These are phyloP conservation scores for Malthinus flaveolus DNA, from an alignment of 2,888 invertebrate species.

Conservation along the genomic window DNA sequence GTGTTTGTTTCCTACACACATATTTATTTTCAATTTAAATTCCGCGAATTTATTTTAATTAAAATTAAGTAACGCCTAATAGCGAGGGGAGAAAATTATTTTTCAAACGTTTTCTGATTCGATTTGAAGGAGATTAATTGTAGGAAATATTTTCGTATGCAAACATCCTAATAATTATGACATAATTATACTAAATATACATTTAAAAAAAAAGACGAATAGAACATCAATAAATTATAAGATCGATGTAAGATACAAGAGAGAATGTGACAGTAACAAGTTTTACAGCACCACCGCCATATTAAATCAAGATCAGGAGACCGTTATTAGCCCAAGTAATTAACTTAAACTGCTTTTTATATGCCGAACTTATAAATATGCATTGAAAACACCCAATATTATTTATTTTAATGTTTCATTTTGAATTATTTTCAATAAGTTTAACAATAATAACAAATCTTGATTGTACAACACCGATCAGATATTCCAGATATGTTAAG, in stretches of 20 bases:
- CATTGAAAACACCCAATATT: constrained; percentile 19
- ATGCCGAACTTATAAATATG: constrained; percentile 37
- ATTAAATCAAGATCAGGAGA: constrained; percentile 39
- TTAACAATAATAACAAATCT: no score
- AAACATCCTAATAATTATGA: constrained; percentile 27
- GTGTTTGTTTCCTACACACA: no score
- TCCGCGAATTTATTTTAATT: no score
- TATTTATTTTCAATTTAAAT: no score
- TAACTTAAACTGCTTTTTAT: constrained; percentile 39
- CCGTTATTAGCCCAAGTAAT: constrained; percentile 39
- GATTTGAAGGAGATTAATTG: not conserved
- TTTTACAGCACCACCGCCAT: constrained; percentile 36
- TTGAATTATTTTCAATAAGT: no score
- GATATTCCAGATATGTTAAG: no score
- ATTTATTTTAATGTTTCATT: no score
- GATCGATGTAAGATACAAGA: constrained; percentile 36
- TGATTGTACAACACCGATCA: no score
- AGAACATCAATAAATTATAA: constrained; percentile 37
- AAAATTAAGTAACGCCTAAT: no score
- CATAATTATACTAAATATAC: constrained; percentile 29
- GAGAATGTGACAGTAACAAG: constrained; percentile 39
- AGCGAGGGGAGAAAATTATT: no score
- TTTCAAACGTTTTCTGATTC: no score
- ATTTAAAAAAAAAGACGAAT: constrained; percentile 23
- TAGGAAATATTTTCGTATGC: not conserved